A percentile compares a stretch with the other conserved stretches of the same genome.
These are phyloP conservation scores for Holocentrus rufus DNA, from an alignment of 2,797 vertebrate species.

Conservation along the genomic window DNA sequence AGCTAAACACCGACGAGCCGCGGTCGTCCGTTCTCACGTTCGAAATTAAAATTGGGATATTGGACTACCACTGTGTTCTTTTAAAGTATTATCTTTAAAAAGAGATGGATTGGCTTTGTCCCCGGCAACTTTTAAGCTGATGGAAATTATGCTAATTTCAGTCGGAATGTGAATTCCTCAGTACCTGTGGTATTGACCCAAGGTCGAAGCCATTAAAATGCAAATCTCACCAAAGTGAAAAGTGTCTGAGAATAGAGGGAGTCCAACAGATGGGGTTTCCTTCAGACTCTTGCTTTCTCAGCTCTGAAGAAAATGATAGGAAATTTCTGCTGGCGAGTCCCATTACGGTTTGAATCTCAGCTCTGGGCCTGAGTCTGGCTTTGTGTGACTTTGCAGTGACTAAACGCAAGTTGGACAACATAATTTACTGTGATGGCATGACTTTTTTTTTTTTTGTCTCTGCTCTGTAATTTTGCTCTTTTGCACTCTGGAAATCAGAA, in stretches of 20 bases:
- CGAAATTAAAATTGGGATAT: slow-evolving; percentile 62
- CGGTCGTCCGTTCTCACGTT: slow-evolving; percentile 50
- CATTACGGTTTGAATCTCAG: slow-evolving; percentile 59
- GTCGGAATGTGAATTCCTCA: slow-evolving; percentile 78
- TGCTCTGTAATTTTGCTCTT: slow-evolving; percentile 10
- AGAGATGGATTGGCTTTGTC: slow-evolving; percentile 77
- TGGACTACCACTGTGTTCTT: slow-evolving; percentile 59
- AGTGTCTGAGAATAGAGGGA: slow-evolving; percentile 76
- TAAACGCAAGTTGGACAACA: slow-evolving; percentile 14
- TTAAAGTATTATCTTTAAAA: slow-evolving; percentile 76
- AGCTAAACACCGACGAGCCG: slow-evolving; percentile 15
- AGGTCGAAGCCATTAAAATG: slow-evolving; percentile 87
- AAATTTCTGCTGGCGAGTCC: slow-evolving; percentile 51
- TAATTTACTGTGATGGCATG: slow-evolving; percentile 9
- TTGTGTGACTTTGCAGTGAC: slow-evolving; percentile 65
- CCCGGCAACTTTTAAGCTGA: slow-evolving; percentile 80
- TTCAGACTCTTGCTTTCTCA: slow-evolving; percentile 55
- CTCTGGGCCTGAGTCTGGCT: slow-evolving; percentile 48
- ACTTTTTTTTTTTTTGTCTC: not conserved
- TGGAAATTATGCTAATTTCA: slow-evolving; percentile 86
- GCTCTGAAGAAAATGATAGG: slow-evolving; percentile 50
- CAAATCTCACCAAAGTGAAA: slow-evolving; percentile 82
- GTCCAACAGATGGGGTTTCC: slow-evolving; percentile 66
- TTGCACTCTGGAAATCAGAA: not conserved
- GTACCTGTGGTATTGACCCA: slow-evolving; percentile 85